Base-by-base conservation (phyloP, 2,888 invertebrate genomes). In the Volucella inanis region DNA sequence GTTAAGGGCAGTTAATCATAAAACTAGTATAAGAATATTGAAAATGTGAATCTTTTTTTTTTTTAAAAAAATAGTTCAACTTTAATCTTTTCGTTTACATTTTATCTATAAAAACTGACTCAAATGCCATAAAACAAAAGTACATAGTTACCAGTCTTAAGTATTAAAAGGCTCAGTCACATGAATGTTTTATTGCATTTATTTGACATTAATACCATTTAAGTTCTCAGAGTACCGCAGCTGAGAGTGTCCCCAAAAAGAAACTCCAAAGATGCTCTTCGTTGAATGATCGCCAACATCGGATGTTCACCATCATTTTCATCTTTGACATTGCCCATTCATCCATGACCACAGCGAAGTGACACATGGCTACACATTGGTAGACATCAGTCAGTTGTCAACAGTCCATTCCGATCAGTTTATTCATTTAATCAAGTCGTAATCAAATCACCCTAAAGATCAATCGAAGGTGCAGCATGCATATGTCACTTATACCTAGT, bases 371-470 rank as follows among this genome's bases (percentile, higher is more conserved):
- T 81, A 72, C 85, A 85, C 76, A 85, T 72, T 67, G 59, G 52
- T 55, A 79, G 75, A 79, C 84, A 84, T 81, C 85, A 81, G 81
- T 85, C 81, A 81, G 67, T 72, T 86, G 86, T 86, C 86, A 82
- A 77, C 81, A 82, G 77, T 74, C 81, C 72, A 68, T 81, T 64
- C 76, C 67, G 76, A 86, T 82, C 86, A 78, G 74, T 78, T 59
- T 76, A 77, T 70, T 45, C 85, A 86, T 76, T 81, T 81, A 86
- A 81, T 86, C 81, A 86, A 80, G 67, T 67, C 71, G 86, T 78
- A 77, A 86, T 78, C 86, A 86, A 82, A 86, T 82, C 86, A 86
- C 54, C 68, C 75, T 74, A 43, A 70, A 70, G 81, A 81, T 81
- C 86, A 86, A 74, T 86, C 82, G 18, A 70, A 78, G 86, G 76